A percentile compares a stretch with the other conserved stretches of the same genome.
phyloP scores from a whole-genome alignment of 2,797 vertebrate genomes.

The Naso thynnoides region DNA sequence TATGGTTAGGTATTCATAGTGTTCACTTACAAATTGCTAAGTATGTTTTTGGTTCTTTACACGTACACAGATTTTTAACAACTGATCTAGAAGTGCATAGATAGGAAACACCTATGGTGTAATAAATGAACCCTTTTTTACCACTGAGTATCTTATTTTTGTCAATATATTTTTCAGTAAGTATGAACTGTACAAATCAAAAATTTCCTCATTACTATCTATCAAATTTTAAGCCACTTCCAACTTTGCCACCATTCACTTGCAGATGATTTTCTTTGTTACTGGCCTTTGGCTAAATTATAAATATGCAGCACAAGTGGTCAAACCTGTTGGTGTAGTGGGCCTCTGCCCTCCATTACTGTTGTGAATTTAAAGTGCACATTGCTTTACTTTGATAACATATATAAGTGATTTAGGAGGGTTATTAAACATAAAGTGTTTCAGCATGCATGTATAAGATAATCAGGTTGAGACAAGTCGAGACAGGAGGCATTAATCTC shows the following conservation, averaged over 20 bases:
- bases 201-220: too few relatives aligned
- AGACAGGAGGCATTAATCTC: slow-evolving; percentile 6
- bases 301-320: slow-evolving; percentile 43
- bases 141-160: background rate
- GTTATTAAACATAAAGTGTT: slow-evolving; percentile 1
- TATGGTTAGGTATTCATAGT: background rate
- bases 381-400: background rate
- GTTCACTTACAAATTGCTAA: background rate
- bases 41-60: too few relatives aligned
- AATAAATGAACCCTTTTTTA: background rate
- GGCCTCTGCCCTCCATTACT: background rate
- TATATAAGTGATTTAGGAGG: background rate
- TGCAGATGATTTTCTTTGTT: slow-evolving; percentile 5
- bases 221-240: too few relatives aligned
- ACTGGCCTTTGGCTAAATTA: slow-evolving; percentile 22
- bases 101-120: too few relatives aligned
- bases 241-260: slow-evolving; percentile 52
- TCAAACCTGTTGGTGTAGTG: slow-evolving; percentile 54
- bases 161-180: too few relatives aligned
- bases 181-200: too few relatives aligned
- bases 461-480: slow-evolving; percentile 7
- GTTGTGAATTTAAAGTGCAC: slow-evolving; percentile 6
- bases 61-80: too few relatives aligned
- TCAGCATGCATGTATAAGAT: slow-evolving; percentile 9
- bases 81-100: too few relatives aligned